Base-by-base conservation (phyloP, 2,888 invertebrate genomes). In the Patella pellucida region DNA sequence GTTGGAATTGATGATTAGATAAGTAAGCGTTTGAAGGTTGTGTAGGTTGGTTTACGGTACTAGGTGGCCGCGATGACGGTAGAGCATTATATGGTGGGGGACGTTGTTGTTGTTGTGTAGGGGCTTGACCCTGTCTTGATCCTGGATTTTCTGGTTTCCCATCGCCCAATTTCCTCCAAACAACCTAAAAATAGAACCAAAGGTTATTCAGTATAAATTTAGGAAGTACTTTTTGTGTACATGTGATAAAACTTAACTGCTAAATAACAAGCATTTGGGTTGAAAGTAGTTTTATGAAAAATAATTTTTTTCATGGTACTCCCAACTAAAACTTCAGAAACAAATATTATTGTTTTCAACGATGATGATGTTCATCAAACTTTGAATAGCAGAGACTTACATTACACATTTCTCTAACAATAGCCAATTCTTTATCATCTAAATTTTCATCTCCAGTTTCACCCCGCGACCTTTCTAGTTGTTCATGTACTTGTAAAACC, bases 321-420 rank as follows among this genome's bases (percentile, higher is more conserved):
- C 12, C 14, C 14, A 19, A 16, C 9, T 70, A 16, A 31, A 51
- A 14, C 51, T 31, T 31, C 14, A 15, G 16, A 3, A 70, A 41
- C 31, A 2, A 16, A 70, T 15, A 70, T 16, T 16, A 70, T 15
- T 3, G 12, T 14, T 12, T 14, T 56, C 19, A 72, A n/a, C 2
- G 7, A 52, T 2, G n/a, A 52, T 27, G 19, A 3, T 7, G 16
- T n/a, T 19, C 31, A 41, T 7, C 9, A 41, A 41, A 41, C 41
- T 41, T 41, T 41, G 41, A 41, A 41, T 41, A 41, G 41, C 41
- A 41, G 41, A 41, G 1, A 92, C 94, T 92, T 92, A 95, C 95
- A 92, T 97, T 97, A 92, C 97, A 97, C 97, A 97, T 97, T 92
- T 97, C 97, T 85, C 97, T 93, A 71, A 97, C 96, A 75, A 97